Evolutionary conservation across 2,113 vertebrate species (phyloP).

Genomic region (Archilochus colubris): DNA sequence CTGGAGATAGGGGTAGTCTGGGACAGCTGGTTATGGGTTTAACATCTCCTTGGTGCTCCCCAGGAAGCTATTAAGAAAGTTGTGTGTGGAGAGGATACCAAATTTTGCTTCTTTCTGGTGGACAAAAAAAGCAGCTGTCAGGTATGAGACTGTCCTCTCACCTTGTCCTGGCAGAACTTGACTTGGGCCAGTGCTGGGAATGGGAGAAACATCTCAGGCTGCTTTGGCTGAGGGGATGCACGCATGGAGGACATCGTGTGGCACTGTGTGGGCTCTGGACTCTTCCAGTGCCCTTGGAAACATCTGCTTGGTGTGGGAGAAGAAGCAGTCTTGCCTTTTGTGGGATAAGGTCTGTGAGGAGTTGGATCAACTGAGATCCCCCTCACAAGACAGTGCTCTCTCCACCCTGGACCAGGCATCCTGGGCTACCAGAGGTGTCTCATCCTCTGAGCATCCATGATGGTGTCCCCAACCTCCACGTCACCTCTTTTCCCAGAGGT

Average conservation of each 20-base stretch:
- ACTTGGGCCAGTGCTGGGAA: neutral
- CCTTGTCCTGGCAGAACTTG: neutral
- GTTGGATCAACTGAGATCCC: neutral
- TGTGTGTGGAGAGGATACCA: neutral
- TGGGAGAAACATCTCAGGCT: neutral
- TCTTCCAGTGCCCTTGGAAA: neutral
- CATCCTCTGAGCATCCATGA: neutral
- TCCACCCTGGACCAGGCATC: neutral
- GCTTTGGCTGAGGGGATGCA: neutral
- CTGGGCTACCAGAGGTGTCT: neutral
- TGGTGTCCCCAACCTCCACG: accelerated
- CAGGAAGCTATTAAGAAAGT: neutral
- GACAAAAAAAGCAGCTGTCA: accelerated
- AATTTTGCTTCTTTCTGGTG: neutral
- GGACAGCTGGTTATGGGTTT: neutral
- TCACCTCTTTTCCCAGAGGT: neutral
- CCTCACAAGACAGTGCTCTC: neutral
- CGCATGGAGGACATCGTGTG: accelerated
- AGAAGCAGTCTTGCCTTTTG: accelerated
- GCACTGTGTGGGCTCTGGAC: accelerated
- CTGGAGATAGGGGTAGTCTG: neutral
- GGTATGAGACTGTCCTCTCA: neutral
- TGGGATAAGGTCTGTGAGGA: neutral
- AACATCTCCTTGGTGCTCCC: neutral
- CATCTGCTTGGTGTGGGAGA: neutral